Evolutionary conservation across 2,888 invertebrate genomes (phyloP), one percentile per base, ranked within the genome.

Genomic region (Callinectes sapidus): DNA sequence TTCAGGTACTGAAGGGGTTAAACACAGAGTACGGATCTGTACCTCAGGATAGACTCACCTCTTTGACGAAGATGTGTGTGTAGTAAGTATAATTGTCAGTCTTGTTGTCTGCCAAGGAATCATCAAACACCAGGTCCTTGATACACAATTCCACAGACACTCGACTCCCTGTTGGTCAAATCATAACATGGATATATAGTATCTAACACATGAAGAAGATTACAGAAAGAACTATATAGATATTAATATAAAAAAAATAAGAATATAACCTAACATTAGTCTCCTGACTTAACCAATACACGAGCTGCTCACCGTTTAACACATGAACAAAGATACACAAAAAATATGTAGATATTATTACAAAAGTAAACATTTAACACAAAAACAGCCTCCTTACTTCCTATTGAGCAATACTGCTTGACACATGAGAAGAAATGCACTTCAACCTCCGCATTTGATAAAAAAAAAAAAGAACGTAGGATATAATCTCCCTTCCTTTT

Each of bases 1-100:
- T n/a, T n/a, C n/a, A n/a, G n/a, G n/a, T n/a, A n/a, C n/a, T n/a
- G n/a, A n/a, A n/a, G n/a, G n/a, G n/a, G n/a, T n/a, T n/a, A 55
- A 23, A 23, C 23, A 61, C 61, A 61, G 18, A 61, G 61, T 61
- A 23, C 2, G 61, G 61, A 71, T 10, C 28, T 13, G 28, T 28
- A 10, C 28, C 28, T 28, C 23, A 71, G 71, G 71, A 71, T 28
- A 71, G n/a, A 55, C 88, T 88, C 88, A 88, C 88, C 54, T 23
- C 6, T 5, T 55, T n/a, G 16, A 88, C 2, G 48, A 88, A 54
- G 88, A 28, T 8, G 88, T 35, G 23, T 1, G 88, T 32, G 88
- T 8, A 55, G 88, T 88, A 55, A 28, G 35, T 35, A 35, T 88
- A 88, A 10, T 55, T 32, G 0, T 6, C 54, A 28, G 88, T 14